These are phyloP conservation scores for Scaptomyza tumidula DNA, from an alignment of 2,888 invertebrate genomes.

Conservation along the genomic window DNA sequence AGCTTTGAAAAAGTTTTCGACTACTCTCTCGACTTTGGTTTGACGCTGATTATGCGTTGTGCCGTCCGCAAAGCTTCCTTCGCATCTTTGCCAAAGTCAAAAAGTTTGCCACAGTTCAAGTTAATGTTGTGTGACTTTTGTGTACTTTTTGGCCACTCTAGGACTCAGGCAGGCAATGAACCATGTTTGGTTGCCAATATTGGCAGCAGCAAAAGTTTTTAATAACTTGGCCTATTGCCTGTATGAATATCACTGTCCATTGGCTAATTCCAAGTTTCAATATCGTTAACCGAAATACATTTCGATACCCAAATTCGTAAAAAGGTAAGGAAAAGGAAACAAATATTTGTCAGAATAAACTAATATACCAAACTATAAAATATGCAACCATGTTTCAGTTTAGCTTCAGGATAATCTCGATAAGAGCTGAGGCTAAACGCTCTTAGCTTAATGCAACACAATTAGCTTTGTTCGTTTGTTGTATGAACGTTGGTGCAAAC, in stretches of 20 bases:
- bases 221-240: constrained; percentile 71
- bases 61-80: constrained; percentile 48
- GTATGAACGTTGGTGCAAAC: neutral
- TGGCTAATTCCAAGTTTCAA: constrained; percentile 30
- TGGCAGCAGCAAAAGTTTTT: constrained; percentile 55
- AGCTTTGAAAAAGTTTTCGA: constrained; percentile 72
- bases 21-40: constrained; percentile 35
- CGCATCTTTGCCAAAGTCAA: constrained; percentile 71
- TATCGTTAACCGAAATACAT: neutral
- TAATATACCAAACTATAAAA: neutral
- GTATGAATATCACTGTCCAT: constrained; percentile 23
- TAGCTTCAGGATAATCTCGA: neutral
- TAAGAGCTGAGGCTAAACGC: no score
- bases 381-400: neutral
- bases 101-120: constrained; percentile 78
- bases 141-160: constrained; percentile 44
- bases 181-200: constrained; percentile 60
- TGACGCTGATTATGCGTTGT: constrained; percentile 33
- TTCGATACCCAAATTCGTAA: no score
- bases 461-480: no score
- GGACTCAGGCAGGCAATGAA: constrained; percentile 62
- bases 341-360: neutral
- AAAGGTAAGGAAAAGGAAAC: neutral
- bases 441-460: no score
- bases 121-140: constrained; percentile 81